Percentiles rank a stretch among this genome's conserved stretches.
Conservation (phyloP, 2,113 vertebrate genomes). For the Petroica traversi region DNA sequence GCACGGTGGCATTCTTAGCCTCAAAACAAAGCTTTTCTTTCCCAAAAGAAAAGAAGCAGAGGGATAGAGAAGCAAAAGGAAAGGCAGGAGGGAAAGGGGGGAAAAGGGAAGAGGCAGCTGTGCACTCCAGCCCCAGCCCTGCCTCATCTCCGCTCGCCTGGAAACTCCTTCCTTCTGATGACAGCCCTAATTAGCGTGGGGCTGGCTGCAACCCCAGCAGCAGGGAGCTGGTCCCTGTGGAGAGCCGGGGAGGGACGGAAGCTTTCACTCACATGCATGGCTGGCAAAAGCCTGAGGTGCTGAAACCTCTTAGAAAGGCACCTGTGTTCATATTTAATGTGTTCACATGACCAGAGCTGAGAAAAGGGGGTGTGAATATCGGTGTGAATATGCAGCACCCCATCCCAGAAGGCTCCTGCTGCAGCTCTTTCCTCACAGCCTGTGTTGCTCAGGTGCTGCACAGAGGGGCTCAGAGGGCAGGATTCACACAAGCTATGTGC, state of each 20-base stretch:
- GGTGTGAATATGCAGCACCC: background rate
- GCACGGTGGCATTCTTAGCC: background rate
- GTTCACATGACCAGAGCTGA: background rate
- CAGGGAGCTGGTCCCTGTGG: background rate
- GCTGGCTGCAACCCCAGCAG: background rate
- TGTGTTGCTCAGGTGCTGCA: background rate
- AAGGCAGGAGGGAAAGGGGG: background rate
- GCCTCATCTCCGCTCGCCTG: background rate
- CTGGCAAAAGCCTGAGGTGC: background rate
- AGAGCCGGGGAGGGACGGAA: background rate
- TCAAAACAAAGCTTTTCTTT: background rate
- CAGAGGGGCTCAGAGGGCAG: background rate
- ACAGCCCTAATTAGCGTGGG: background rate
- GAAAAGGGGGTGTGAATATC: background rate
- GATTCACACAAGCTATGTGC: fast-evolving
- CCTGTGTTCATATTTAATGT: background rate
- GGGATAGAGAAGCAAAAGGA: background rate
- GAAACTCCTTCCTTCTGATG: background rate
- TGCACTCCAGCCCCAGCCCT: background rate
- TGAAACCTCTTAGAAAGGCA: background rate
- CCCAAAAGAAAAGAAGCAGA: background rate
- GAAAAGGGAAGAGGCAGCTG: background rate
- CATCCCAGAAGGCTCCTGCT: background rate
- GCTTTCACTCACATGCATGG: background rate
- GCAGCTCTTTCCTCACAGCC: background rate